Evolutionary conservation across 2,797 vertebrate species (phyloP).

Genomic region (Anolis apletophallus): DNA sequence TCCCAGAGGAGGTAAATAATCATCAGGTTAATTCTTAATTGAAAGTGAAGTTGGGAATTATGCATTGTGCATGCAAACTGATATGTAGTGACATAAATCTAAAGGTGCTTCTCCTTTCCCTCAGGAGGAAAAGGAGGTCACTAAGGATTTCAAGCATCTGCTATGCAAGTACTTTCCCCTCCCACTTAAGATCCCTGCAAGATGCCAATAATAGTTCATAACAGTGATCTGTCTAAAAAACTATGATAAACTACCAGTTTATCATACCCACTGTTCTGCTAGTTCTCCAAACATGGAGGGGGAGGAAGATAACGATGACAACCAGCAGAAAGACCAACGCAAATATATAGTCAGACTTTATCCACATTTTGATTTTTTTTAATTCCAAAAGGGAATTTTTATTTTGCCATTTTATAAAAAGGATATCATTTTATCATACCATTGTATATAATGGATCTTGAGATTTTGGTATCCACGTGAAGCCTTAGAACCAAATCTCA

Average conservation of each 20-base stretch:
- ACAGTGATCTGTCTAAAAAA: conserved; percentile 7
- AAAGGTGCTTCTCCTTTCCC: conserved; percentile 18
- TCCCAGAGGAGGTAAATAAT: conserved; percentile 36
- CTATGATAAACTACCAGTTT: not conserved
- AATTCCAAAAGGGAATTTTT: no score
- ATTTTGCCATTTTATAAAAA: no score
- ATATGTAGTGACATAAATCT: conserved; percentile 61
- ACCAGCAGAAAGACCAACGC: not conserved
- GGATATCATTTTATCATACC: no score
- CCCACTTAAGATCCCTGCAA: not conserved
- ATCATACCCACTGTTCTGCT: no score
- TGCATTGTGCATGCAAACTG: conserved; percentile 19
- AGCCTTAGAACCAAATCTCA: no score
- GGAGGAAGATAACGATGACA: not conserved
- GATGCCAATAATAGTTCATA: not conserved
- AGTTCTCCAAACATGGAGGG: no score
- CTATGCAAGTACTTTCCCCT: not conserved
- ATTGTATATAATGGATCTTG: no score
- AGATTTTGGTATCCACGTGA: no score
- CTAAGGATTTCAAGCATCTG: conserved; percentile 41
- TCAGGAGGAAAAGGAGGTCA: conserved; percentile 4
- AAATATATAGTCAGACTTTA: no score
- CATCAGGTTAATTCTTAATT: conserved; percentile 54
- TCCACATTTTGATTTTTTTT: no score
- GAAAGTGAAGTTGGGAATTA: conserved; percentile 60